These are phyloP conservation scores for Actinemys pallida DNA, from an alignment of 2,113 vertebrate genomes.

Conservation along the genomic window DNA sequence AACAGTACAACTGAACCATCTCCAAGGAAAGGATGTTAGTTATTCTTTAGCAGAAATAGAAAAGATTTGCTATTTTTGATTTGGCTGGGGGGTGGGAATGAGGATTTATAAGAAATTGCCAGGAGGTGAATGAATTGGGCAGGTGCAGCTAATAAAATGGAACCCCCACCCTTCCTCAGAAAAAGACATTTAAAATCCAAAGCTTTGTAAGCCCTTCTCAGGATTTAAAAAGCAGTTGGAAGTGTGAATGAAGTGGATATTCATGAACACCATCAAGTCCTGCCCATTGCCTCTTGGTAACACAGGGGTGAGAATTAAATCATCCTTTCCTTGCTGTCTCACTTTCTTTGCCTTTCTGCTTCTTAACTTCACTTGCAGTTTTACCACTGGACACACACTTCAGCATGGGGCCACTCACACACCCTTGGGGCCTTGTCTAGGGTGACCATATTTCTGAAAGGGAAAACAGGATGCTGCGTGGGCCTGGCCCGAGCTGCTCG, in stretches of 20 bases:
- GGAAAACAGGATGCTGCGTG: accelerated
- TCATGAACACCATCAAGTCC: accelerated
- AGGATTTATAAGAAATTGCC: no score
- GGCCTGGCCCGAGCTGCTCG: background rate
- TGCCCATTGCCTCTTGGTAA: accelerated
- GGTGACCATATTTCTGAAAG: no score
- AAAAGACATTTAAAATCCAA: background rate
- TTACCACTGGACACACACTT: accelerated
- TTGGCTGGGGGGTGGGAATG: accelerated
- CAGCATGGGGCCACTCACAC: background rate
- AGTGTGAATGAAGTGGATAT: accelerated
- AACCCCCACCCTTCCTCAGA: accelerated
- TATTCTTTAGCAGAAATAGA: background rate
- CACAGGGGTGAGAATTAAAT: accelerated
- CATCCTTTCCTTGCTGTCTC: background rate
- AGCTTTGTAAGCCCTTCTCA: accelerated
- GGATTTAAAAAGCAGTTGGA: accelerated
- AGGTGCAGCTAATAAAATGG: background rate
- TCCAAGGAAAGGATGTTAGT: background rate
- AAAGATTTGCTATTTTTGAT: accelerated
- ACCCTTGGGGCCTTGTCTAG: background rate
- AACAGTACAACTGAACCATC: background rate
- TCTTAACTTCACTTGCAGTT: accelerated
- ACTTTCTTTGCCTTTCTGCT: background rate
- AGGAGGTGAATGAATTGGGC: no score